phyloP scores from a whole-genome alignment of 2,797 vertebrate species.

The Microtus agrestis region DNA sequence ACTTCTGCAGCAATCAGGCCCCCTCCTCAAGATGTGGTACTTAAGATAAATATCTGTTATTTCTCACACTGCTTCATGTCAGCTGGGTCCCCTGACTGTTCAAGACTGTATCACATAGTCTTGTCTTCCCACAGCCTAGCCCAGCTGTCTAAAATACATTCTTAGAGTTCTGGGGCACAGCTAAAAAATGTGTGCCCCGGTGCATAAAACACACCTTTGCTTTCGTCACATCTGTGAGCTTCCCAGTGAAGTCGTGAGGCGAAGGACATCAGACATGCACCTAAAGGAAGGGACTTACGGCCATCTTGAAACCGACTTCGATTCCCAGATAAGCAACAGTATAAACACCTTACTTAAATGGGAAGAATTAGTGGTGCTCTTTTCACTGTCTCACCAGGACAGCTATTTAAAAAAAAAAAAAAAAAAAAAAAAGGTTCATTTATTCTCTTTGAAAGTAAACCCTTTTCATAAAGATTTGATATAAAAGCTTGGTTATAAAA shows the following conservation, averaged over 20 bases:
- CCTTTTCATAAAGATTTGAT: not conserved
- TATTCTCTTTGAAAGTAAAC: constrained; percentile 42
- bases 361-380: not conserved
- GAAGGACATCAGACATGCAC: not conserved
- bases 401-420: not conserved
- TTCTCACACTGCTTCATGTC: not conserved
- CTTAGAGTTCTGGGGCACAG: not conserved
- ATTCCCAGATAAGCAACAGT: not conserved
- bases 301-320: not conserved
- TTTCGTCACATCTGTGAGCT: not conserved
- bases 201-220: not conserved
- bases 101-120: not conserved
- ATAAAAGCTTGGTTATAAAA: not conserved
- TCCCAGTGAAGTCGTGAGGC: not conserved
- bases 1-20: not conserved
- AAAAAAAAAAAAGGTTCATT: not conserved
- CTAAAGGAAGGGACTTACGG: not conserved
- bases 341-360: constrained; percentile 1
- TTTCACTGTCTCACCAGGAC: not conserved
- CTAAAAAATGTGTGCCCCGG: not conserved
- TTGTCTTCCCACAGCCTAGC: not conserved
- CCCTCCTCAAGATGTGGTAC: not conserved
- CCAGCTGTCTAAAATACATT: not conserved
- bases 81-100: not conserved
- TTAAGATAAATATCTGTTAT: not conserved